Base-by-base conservation (phyloP, 2,888 invertebrate species). In the Germaria angustata region DNA sequence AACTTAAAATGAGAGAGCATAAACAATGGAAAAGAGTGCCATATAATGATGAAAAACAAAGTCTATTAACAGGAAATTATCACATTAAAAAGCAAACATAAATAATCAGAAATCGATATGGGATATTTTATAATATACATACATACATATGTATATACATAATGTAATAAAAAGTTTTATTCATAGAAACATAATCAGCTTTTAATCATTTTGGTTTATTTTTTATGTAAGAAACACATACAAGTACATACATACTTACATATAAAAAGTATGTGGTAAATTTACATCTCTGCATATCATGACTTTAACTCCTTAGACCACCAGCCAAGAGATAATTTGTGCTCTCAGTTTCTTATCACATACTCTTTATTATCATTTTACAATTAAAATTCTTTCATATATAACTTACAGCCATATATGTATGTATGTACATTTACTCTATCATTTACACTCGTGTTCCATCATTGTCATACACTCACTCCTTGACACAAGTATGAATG, bases 401-500 rank as follows among this genome's bases (percentile, higher is more conserved):
- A 7, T 32, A 63, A 63, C 20, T 51, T 63, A 32, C 6, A n/a
- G 32, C 20, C 22, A 41, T 73, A 73, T 51, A 49, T n/a, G n/a
- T n/a, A n/a, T n/a, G n/a, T n/a, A n/a, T n/a, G n/a, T n/a, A 6
- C 28, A 28, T 28, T 28, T 57, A 39, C 39, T 15, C 46, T 13
- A 46, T 22, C 66, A 44, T 68, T 15, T 36, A 15, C 53, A 53
- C n/a, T 17, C 11, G 39, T 55, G 17, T 39, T 15, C 22, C 66
- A 22, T 53, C 34, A 63, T 53, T 61, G 41, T 44, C 20, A 57
- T 46, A 32, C 24, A 22, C 32, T 5, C 11, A 13, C 49, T 66
- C 24, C 9, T 57, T 22, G 36, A 36, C 13, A 41, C 15, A 68
- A 44, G 66, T 20, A 80, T 80, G 73, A 80, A 80, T 80, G 80